Conservation (phyloP, 2,797 vertebrate species). For the Catostomus latipinnis region DNA sequence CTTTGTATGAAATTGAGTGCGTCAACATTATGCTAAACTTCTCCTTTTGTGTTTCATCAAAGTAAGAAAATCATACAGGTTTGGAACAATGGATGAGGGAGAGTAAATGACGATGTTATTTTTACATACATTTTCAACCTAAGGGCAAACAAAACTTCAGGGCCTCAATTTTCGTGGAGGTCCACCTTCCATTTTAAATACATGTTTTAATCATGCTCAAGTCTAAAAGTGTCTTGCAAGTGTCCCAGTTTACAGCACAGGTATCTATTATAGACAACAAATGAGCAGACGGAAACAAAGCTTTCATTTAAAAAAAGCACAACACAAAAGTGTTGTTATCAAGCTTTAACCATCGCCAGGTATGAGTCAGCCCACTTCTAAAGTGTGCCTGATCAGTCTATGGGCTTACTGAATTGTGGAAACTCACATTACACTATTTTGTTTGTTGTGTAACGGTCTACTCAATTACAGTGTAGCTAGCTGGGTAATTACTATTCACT, state of each 20-base stretch:
- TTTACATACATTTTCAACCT: no score
- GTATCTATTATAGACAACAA: background rate
- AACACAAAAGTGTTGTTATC: background rate
- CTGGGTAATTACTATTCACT: slow-evolving; percentile 10
- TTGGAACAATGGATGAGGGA: no score
- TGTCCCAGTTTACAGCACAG: background rate
- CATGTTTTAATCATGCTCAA: background rate
- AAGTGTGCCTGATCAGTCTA: background rate
- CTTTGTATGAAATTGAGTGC: no score
- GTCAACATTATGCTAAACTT: no score
- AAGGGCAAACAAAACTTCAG: background rate
- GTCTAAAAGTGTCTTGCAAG: background rate
- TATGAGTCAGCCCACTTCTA: background rate
- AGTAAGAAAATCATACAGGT: no score
- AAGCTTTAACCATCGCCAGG: background rate
- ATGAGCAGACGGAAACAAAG: background rate
- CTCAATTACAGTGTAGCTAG: background rate
- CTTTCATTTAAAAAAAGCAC: background rate
- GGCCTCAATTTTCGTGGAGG: no score
- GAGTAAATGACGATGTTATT: no score
- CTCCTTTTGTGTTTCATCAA: no score
- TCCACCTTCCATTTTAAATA: background rate
- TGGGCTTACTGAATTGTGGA: background rate
- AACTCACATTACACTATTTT: slow-evolving; percentile 2
- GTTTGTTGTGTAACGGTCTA: slow-evolving; percentile 3